Conservation (phyloP, 30 jellyfish, hydroid and myxozoan genomes). For the Hydractinia symbiolongicarpus region DNA sequence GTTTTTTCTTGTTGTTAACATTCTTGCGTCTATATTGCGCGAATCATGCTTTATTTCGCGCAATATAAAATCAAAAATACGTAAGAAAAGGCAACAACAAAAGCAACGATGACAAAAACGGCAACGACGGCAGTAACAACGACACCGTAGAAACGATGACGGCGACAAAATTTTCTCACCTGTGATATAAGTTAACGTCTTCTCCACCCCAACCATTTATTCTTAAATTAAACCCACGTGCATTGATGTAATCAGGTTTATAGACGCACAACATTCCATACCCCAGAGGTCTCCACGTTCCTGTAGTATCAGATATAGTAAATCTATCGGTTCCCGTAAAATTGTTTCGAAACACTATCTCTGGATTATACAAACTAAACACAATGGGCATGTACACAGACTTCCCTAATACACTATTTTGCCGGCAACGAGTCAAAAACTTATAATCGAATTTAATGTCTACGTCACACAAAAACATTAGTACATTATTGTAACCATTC, state of each 20-base stretch:
- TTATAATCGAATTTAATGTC: constrained; percentile 63
- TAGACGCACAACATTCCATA: constrained; percentile 80
- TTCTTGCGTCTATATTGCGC: too few species aligned
- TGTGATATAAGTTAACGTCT: constrained; percentile 60
- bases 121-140: too few species aligned
- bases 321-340: constrained; percentile 22
- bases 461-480: constrained; percentile 81
- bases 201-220: constrained; percentile 98
- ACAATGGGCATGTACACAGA: constrained; percentile 68
- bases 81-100: too few species aligned
- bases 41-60: too few species aligned
- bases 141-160: too few species aligned
- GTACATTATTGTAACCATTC: constrained; percentile 74
- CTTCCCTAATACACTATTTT: constrained; percentile 38
- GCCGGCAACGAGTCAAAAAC: constrained; percentile 73
- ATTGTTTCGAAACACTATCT: constrained; percentile 17
- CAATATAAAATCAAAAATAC: too few species aligned
- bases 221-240: constrained; percentile 77
- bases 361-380: constrained; percentile 75
- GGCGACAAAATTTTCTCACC: too few species aligned
- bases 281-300: constrained; percentile 92
- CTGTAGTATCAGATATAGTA: constrained; percentile 51
- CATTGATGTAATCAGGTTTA: constrained; percentile 55
- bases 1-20: too few species aligned
- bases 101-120: too few species aligned